A percentile compares a stretch with the other conserved stretches of the same genome.
Evolutionary conservation across 2,888 invertebrate genomes (phyloP).

Genomic region (Agonopterix alstromeriana): DNA sequence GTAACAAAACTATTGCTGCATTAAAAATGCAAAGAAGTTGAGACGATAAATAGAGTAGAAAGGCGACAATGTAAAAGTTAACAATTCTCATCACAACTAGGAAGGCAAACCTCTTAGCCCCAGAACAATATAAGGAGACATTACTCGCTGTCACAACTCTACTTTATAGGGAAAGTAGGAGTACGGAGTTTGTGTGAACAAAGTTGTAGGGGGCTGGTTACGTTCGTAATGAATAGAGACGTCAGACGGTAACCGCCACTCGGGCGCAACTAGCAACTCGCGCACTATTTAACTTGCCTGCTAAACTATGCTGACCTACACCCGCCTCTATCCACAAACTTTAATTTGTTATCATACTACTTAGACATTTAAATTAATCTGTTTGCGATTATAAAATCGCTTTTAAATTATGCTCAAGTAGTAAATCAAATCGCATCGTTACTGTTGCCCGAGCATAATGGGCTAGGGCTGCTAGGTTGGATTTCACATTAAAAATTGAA

Average conservation of each 20-base stretch:
- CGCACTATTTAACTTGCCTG: constrained; percentile 51
- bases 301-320: constrained; percentile 46
- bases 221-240: constrained; percentile 71
- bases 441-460: constrained; percentile 32
- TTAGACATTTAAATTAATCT: constrained; percentile 18
- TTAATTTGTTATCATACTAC: constrained; percentile 24
- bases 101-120: constrained; percentile 71
- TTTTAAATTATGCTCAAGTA: constrained; percentile 25
- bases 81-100: constrained; percentile 66
- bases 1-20: constrained; percentile 17
- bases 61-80: constrained; percentile 57
- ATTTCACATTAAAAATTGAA: too few relatives aligned
- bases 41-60: constrained; percentile 47
- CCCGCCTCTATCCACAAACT: constrained; percentile 32
- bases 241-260: constrained; percentile 59
- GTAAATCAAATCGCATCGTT: constrained; percentile 41
- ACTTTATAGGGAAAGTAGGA: constrained; percentile 71
- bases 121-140: constrained; percentile 74
- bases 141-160: constrained; percentile 74
- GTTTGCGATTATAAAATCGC: constrained; percentile 5
- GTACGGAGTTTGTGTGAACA: constrained; percentile 59
- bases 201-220: constrained; percentile 63
- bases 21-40: constrained; percentile 41
- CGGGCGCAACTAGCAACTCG: constrained; percentile 56
- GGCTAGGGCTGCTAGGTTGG: too few relatives aligned